Evolutionary conservation across 2,888 invertebrate genomes (phyloP).

Genomic region (Sepioteuthis lessoniana): DNA sequence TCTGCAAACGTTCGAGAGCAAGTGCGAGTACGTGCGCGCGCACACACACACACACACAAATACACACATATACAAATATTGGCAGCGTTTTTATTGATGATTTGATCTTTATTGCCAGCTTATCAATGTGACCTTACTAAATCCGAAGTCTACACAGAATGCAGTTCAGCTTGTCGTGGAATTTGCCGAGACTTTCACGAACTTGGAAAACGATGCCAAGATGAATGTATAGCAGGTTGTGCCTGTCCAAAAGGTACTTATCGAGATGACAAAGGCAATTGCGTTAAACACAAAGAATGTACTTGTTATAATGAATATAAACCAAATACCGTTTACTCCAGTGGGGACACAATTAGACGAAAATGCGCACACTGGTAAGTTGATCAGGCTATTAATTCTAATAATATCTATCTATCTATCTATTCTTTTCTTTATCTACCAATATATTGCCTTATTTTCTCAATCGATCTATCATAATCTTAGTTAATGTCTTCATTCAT

Average conservation of each 20-base stretch:
- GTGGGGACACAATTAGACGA: neutral
- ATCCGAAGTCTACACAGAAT: conserved; percentile 33
- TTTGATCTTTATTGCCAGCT: neutral
- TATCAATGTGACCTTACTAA: neutral
- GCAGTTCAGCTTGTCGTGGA: neutral
- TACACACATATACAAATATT: no score
- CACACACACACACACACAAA: no score
- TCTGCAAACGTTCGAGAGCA: no score
- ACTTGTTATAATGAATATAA: conserved; percentile 37
- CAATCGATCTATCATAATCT: neutral
- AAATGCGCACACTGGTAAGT: conserved; percentile 34
- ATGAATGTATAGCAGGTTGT: conserved; percentile 43
- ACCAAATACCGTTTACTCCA: neutral
- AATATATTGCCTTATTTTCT: neutral
- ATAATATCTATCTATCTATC: neutral
- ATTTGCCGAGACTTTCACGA: neutral
- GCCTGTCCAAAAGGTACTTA: neutral
- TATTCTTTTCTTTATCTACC: neutral
- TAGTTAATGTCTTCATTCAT: neutral
- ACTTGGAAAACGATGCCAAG: neutral
- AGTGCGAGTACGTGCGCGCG: no score
- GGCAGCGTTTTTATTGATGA: neutral
- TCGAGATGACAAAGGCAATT: neutral
- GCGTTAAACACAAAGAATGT: neutral
- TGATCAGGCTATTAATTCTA: neutral